Conservation (phyloP, 2,113 vertebrate species). For the Ptilonorhynchus violaceus region DNA sequence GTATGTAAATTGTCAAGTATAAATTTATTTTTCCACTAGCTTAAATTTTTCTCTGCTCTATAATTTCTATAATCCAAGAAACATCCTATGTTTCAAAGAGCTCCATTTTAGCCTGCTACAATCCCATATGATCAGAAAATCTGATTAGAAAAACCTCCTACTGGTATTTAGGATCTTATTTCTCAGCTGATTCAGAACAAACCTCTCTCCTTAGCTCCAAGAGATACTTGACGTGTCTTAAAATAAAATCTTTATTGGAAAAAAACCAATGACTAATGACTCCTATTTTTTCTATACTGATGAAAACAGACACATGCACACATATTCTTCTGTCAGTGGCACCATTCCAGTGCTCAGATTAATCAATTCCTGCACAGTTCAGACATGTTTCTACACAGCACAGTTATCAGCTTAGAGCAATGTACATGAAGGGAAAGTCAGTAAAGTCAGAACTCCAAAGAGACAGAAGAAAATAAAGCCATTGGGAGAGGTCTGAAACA, state of each 20-base stretch:
- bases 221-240: neutral
- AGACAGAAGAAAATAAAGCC: neutral
- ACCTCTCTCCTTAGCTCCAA: neutral
- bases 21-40: conserved; percentile 8
- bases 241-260: neutral
- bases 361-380: neutral
- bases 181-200: neutral
- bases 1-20: conserved; percentile 27
- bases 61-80: neutral
- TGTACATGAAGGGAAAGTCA: neutral
- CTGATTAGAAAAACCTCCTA: neutral
- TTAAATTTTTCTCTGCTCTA: neutral
- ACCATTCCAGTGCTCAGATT: neutral
- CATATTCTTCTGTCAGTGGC: neutral
- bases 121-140: neutral
- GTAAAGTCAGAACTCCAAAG: neutral
- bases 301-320: neutral
- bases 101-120: neutral
- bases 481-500: neutral
- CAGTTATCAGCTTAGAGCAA: neutral
- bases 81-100: neutral
- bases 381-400: neutral
- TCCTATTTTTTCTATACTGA: neutral
- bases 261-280: neutral
- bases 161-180: neutral